Conservation (phyloP, 2,797 vertebrate genomes). For the Paramormyrops hopkinsi region DNA sequence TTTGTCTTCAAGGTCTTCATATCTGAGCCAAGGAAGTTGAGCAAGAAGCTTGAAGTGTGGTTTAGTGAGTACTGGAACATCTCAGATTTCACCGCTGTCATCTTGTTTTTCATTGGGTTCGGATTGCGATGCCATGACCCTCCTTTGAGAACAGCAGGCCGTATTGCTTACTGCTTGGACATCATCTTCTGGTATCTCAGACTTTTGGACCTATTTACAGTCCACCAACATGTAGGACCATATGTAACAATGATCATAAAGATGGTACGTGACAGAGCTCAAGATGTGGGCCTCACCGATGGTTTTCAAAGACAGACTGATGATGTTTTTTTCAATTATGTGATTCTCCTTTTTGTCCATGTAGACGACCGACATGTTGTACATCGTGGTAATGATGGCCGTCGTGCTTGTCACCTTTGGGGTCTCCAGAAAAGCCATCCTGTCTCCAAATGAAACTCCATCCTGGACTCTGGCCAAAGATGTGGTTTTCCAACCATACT, state of each 20-base stretch:
- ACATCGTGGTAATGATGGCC: constrained; percentile 94
- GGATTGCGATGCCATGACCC: constrained; percentile 66
- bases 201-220: constrained; percentile 85
- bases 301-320: not conserved
- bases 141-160: constrained; percentile 65
- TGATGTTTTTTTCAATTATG: constrained; percentile 15
- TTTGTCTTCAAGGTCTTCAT: constrained; percentile 68
- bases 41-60: constrained; percentile 90
- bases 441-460: constrained; percentile 79
- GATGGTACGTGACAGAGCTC: constrained; percentile 72
- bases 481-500: constrained; percentile 89
- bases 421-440: constrained; percentile 86
- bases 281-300: not conserved
- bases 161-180: constrained; percentile 84
- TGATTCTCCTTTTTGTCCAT: constrained; percentile 23
- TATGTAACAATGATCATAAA: constrained; percentile 97
- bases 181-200: constrained; percentile 95
- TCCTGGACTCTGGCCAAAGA: constrained; percentile 84
- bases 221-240: constrained; percentile 89
- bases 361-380: constrained; percentile 95
- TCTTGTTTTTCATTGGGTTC: constrained; percentile 79
- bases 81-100: constrained; percentile 79
- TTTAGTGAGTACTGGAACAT: constrained; percentile 96
- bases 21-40: constrained; percentile 82
- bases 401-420: constrained; percentile 91